Percentiles rank a stretch among this genome's conserved stretches.
Evolutionary conservation across 1,140 invertebrate genomes (phyloP).

Genomic region (Batillaria attramentaria): DNA sequence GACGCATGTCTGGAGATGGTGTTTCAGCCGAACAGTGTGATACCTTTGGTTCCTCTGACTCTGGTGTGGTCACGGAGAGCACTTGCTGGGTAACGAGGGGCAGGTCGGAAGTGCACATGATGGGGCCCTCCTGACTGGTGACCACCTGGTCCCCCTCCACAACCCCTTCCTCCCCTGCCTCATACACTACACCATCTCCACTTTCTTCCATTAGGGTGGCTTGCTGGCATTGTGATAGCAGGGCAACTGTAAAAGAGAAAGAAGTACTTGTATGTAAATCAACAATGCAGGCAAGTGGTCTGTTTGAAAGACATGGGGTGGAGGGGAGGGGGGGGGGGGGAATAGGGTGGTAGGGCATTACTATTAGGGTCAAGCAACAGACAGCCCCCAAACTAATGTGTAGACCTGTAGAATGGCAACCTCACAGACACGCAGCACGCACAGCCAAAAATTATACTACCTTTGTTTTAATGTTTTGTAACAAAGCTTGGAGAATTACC

Average conservation of each 20-base stretch:
- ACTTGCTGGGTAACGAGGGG: conserved; percentile 12
- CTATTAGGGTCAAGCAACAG: background rate
- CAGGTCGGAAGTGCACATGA: conserved; percentile 17
- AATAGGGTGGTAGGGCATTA: background rate
- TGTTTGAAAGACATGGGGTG: background rate
- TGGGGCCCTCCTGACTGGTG: background rate
- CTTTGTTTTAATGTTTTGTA: background rate
- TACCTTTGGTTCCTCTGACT: conserved; percentile 27
- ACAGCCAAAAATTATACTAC: background rate
- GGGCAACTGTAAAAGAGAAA: conserved; percentile 19
- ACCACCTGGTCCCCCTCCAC: background rate
- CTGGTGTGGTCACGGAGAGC: conserved; percentile 8
- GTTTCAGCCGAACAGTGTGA: background rate
- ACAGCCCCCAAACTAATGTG: background rate
- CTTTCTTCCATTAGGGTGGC: conserved; percentile 29
- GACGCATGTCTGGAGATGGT: too few species aligned
- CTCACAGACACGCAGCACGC: background rate
- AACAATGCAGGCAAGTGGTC: background rate
- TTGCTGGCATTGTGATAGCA: conserved; percentile 27
- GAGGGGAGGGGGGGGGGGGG: background rate
- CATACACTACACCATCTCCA: conserved; percentile 17
- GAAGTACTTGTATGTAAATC: background rate
- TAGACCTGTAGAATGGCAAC: background rate
- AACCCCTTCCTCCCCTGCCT: background rate
- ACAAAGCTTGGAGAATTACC: background rate